Conservation (phyloP, 2,797 vertebrate species). For the Cottoperca gobio region DNA sequence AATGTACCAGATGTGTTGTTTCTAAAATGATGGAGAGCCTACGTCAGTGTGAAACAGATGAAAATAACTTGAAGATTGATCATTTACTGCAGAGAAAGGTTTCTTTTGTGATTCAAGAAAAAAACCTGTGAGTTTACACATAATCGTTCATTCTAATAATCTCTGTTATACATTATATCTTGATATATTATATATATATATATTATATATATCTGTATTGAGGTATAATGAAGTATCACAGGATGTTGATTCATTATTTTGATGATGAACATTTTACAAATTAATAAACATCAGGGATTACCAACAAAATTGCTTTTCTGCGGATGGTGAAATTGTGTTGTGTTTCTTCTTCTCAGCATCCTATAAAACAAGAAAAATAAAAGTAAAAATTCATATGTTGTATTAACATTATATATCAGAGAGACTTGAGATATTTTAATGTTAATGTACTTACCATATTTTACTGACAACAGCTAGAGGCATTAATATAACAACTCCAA, state of each 20-base stretch:
- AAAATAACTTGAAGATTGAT: not conserved
- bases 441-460: conserved; percentile 85
- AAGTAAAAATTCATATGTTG: not conserved
- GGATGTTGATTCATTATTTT: not conserved
- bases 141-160: not conserved
- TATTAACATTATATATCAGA: not conserved
- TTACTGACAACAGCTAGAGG: conserved; percentile 83
- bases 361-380: conserved; percentile 53
- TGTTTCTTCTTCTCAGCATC: conserved; percentile 59
- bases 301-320: conserved; percentile 54
- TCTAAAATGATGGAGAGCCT: not conserved
- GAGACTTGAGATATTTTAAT: not conserved
- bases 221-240: not conserved
- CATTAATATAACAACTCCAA: conserved; percentile 82
- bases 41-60: not conserved
- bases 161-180: not conserved
- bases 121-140: not conserved
- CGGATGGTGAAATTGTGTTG: conserved; percentile 54
- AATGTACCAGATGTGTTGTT: not conserved
- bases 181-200: not conserved
- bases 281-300: conserved; percentile 38
- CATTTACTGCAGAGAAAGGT: not conserved
- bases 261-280: not conserved
- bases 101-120: not conserved
- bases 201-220: no score